A percentile compares a stretch with the other conserved stretches of the same genome.
phyloP scores from a whole-genome alignment of 2,113 vertebrate species.

The Rhizomys pruinosus region DNA sequence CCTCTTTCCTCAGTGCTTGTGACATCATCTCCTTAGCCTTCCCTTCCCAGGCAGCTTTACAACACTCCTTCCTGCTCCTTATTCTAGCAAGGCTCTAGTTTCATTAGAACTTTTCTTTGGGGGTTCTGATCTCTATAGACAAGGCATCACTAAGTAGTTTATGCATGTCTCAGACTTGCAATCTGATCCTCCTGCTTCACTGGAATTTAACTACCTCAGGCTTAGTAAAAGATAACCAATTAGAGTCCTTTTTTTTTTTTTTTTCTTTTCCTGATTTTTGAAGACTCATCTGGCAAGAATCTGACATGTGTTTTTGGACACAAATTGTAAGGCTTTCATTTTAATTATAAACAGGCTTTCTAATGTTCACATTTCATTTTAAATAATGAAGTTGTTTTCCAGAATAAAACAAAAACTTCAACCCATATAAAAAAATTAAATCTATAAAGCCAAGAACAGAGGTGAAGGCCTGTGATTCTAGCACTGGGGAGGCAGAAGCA shows the following conservation, averaged over 20 bases:
- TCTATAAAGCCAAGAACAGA: background rate
- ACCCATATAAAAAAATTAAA: background rate
- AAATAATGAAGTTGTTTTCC: constrained; percentile 13
- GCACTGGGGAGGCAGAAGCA: background rate
- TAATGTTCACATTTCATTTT: constrained; percentile 14
- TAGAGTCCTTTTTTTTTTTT: background rate
- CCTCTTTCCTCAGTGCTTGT: background rate
- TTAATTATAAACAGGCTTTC: constrained; percentile 27
- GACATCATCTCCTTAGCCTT: background rate
- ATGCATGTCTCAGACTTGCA: too few species aligned
- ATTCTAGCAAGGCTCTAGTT: background rate
- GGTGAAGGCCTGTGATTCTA: background rate
- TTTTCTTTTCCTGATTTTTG: background rate
- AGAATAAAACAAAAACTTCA: constrained; percentile 4
- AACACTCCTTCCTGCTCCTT: background rate
- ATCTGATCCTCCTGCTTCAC: background rate
- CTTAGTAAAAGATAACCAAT: background rate
- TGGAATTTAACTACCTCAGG: background rate
- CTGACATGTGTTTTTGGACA: background rate
- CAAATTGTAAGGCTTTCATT: background rate
- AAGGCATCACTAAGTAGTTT: background rate
- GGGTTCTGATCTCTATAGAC: background rate
- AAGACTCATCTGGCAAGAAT: constrained; percentile 12
- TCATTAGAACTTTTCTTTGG: background rate
- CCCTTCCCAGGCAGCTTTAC: background rate